Base-by-base conservation (phyloP, 2,113 vertebrate genomes). In the Tricholaema leucomelas region DNA sequence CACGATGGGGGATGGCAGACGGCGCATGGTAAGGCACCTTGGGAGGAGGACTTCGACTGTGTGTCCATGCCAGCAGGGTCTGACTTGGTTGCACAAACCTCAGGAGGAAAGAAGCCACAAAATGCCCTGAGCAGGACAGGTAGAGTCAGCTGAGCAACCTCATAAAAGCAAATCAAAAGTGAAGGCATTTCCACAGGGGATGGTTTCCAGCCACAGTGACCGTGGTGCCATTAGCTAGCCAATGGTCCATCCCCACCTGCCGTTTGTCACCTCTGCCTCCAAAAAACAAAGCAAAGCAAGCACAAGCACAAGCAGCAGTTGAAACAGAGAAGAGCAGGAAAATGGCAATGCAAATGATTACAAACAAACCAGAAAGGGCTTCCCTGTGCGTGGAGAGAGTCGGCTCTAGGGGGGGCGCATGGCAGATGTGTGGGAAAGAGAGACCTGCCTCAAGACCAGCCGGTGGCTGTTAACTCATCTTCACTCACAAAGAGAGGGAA, bases 271-370 rank as follows among this genome's bases (percentile, higher is more conserved):
- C 46, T 86, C 88, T 44, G 17, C 71, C 81, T 77, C 85, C 10
- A 30, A 38, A 18, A 31, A 67, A 9, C 48, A 50, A 61, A 70
- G n/a, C 30, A 63, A n/a, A 15, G 72, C 82, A 35, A 85, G 90
- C 82, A 67, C 87, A 76, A 85, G 86, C 94, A 91, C 90, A 94
- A 88, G 86, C 88, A 72, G 93, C 35, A 19, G 74, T 73, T 63
- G 85, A 30, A 73, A 94, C 0, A 78, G 90, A 85, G 85, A 59
- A n/a, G 40, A 72, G 74, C 90, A 25, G 74, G 50, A 64, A 66
- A 74, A 90, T 91, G 90, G n/a, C 31, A 50, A 60, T 72, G 70
- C 4, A 5, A 60, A 88, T 91, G 93, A 55, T 17, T 8, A 81
- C 67, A 90, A 80, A 83, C 31, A 23, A 40, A 71, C 5, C 44